Evolutionary conservation across 2,113 vertebrate genomes (phyloP).

Genomic region (Lepidothrix coronata): DNA sequence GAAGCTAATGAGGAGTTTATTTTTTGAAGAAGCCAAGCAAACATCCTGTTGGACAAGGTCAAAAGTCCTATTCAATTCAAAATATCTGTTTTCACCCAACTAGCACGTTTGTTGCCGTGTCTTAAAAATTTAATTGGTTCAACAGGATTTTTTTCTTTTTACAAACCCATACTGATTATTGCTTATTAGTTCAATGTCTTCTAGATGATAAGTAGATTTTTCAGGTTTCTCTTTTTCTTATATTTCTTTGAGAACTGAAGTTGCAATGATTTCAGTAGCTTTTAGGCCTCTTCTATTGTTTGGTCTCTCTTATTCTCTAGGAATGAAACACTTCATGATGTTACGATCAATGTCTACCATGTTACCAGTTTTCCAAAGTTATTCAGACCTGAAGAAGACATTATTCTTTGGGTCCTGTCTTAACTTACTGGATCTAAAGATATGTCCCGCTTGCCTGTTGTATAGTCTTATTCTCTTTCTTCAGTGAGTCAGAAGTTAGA

Average conservation of each 20-base stretch:
- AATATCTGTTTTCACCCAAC: not conserved
- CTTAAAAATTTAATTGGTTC: not conserved
- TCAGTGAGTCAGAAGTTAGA: not conserved
- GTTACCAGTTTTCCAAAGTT: not conserved
- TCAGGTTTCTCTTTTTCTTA: not conserved
- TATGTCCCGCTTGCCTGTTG: fast-evolving
- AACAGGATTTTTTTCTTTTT: not conserved
- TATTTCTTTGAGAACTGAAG: not conserved
- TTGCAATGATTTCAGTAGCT: not conserved
- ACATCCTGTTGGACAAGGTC: not conserved
- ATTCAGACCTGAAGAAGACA: not conserved
- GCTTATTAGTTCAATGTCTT: not conserved
- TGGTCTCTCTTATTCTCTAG: not conserved
- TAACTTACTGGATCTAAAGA: not conserved
- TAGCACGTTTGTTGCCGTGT: not conserved
- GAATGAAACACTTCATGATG: not conserved
- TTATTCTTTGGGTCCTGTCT: not conserved
- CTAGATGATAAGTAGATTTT: not conserved
- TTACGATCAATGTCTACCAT: not conserved
- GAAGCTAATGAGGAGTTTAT: not conserved
- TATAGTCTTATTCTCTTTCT: not conserved
- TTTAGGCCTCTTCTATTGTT: not conserved
- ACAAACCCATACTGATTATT: not conserved
- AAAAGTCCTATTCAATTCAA: not conserved
- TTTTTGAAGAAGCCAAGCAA: not conserved